phyloP scores from a whole-genome alignment of 2,888 invertebrate genomes.

The Eupithecia inturbata region DNA sequence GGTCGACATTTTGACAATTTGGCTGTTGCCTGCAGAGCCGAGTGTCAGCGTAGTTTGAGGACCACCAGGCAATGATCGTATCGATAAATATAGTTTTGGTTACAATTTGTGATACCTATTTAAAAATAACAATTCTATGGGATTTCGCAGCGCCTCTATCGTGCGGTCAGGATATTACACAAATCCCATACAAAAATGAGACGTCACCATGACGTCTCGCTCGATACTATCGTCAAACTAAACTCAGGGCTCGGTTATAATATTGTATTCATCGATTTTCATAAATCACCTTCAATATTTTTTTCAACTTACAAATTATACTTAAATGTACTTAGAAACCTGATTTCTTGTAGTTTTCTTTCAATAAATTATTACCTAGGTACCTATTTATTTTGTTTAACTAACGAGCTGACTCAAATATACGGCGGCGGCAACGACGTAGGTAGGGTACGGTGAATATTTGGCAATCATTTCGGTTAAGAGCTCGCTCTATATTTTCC shows the following conservation, averaged over 20 bases:
- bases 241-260: no score
- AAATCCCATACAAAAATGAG: no score
- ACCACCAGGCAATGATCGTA: constrained; percentile 71
- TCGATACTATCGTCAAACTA: no score
- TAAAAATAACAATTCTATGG: no score
- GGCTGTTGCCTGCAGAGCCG: constrained; percentile 43
- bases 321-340: no score
- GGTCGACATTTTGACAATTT: constrained; percentile 81
- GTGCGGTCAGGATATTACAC: no score
- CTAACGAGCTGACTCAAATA: neutral
- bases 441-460: neutral
- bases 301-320: no score
- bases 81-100: constrained; percentile 67
- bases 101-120: neutral
- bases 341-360: no score
- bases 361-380: neutral
- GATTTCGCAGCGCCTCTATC: no score
- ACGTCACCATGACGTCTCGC: no score
- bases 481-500: neutral
- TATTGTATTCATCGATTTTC: no score
- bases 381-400: neutral
- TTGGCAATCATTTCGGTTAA: neutral
- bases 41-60: constrained; percentile 67
- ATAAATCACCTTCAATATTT: no score
- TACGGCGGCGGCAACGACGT: neutral